Percentiles rank a stretch among this genome's conserved stretches.
Conservation (phyloP, 2,113 vertebrate genomes). For the Leucoraja erinaceus region DNA sequence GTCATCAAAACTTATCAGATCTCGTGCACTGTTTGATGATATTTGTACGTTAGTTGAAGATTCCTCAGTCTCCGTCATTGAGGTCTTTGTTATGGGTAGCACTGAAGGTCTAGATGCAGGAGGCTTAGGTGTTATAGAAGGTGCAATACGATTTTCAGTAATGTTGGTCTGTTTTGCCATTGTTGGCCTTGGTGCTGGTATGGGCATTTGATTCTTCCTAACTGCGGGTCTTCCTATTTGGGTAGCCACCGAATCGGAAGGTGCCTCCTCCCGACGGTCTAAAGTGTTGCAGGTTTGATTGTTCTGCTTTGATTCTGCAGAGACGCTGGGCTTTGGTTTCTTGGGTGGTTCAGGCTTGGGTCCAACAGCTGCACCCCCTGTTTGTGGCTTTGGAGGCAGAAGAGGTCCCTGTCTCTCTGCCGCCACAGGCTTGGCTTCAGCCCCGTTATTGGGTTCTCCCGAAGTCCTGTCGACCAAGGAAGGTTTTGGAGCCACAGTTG, state of each 20-base stretch:
- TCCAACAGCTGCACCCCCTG: conserved; percentile 43
- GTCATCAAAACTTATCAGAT: conserved; percentile 72
- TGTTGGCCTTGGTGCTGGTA: conserved; percentile 61
- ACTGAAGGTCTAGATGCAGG: conserved; percentile 51
- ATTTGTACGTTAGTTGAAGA: conserved; percentile 45
- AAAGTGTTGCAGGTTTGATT: conserved; percentile 49
- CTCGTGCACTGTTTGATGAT: conserved; percentile 51
- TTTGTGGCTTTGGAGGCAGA: conserved; percentile 44
- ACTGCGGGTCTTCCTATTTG: conserved; percentile 31
- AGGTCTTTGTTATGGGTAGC: conserved; percentile 54
- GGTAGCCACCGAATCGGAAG: conserved; percentile 38
- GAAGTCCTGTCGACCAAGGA: conserved; percentile 49
- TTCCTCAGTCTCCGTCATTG: conserved; percentile 52
- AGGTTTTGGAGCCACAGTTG: conserved; percentile 61
- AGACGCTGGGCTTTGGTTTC: conserved; percentile 60
- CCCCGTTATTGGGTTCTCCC: conserved; percentile 54
- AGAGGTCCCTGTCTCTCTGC: conserved; percentile 48
- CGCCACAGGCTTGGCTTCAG: conserved; percentile 48
- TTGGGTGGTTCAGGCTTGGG: conserved; percentile 70
- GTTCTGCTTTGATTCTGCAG: conserved; percentile 44
- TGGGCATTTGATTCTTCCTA: conserved; percentile 46
- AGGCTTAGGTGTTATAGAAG: conserved; percentile 48
- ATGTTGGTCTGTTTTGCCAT: conserved; percentile 57
- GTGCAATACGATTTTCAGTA: conserved; percentile 47
- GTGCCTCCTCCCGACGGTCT: conserved; percentile 45